Evolutionary conservation across 2,888 invertebrate genomes (phyloP).

Genomic region (Platycheirus albimanus): DNA sequence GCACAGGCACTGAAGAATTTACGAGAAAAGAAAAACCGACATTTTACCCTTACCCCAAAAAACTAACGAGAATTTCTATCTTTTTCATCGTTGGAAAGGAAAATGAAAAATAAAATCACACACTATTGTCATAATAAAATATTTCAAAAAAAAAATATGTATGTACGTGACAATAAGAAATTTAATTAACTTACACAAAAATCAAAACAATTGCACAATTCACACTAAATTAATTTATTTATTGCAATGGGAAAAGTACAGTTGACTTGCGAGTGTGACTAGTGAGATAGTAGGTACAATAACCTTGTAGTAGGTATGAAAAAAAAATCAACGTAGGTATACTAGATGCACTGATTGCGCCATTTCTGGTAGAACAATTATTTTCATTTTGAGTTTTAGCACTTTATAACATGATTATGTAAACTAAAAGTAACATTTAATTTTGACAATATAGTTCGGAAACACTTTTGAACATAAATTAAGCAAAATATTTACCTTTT

Average conservation of each 20-base stretch:
- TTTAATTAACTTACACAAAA: constrained; percentile 4
- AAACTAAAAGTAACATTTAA: constrained; percentile 36
- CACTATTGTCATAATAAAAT: constrained; percentile 20
- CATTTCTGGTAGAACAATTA: constrained; percentile 61
- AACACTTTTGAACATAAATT: constrained; percentile 52
- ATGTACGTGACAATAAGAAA: neutral
- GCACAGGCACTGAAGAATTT: constrained; percentile 41
- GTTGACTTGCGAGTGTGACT: constrained; percentile 60
- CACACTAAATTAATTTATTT: constrained; percentile 11
- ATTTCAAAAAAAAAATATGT: constrained; percentile 3
- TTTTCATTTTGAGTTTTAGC: constrained; percentile 37
- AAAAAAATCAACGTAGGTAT: constrained; percentile 60
- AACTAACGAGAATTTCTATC: constrained; percentile 44
- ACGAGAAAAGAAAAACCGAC: constrained; percentile 63
- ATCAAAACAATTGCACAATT: constrained; percentile 1
- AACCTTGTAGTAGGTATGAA: constrained; percentile 75
- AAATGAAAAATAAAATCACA: constrained; percentile 12
- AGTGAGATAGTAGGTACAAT: constrained; percentile 73
- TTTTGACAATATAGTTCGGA: constrained; percentile 25
- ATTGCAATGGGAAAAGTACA: constrained; percentile 57
- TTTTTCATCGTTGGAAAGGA: neutral
- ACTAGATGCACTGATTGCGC: constrained; percentile 74
- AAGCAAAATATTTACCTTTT: constrained; percentile 77
- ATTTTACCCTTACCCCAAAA: constrained; percentile 20
- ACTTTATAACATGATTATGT: constrained; percentile 23